Percentiles rank a stretch among this genome's conserved stretches.
These are phyloP conservation scores for Rhamnusium bicolor DNA, from an alignment of 2,888 invertebrate genomes.

Conservation along the genomic window DNA sequence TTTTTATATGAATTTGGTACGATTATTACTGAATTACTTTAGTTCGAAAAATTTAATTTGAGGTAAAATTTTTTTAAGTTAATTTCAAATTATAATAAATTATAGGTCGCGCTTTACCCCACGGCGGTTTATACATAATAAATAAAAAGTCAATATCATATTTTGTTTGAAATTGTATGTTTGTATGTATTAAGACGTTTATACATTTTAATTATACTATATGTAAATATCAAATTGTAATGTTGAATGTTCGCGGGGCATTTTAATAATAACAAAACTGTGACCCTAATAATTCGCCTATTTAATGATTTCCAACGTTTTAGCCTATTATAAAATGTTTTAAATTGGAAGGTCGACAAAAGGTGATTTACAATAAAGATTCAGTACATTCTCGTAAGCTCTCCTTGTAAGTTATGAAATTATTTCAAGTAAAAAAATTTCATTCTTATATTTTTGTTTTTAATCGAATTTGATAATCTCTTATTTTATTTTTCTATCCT, in stretches of 20 bases:
- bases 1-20: no score
- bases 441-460: no score
- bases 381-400: not conserved
- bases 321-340: not conserved
- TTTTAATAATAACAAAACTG: not conserved
- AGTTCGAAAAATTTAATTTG: no score
- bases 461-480: no score
- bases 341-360: not conserved
- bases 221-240: not conserved
- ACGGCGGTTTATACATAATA: not conserved
- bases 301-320: conserved; percentile 8
- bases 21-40: no score
- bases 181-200: not conserved
- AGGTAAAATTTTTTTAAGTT: no score
- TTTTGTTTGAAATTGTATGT: not conserved
- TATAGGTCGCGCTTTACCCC: no score
- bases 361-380: not conserved
- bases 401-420: not conserved
- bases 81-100: no score
- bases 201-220: conserved; percentile 1
- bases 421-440: not conserved
- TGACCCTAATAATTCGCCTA: not conserved
- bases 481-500: no score
- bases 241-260: not conserved
- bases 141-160: not conserved